Base-by-base conservation (phyloP, 2,113 vertebrate genomes). In the Neodon shergylaensis region DNA sequence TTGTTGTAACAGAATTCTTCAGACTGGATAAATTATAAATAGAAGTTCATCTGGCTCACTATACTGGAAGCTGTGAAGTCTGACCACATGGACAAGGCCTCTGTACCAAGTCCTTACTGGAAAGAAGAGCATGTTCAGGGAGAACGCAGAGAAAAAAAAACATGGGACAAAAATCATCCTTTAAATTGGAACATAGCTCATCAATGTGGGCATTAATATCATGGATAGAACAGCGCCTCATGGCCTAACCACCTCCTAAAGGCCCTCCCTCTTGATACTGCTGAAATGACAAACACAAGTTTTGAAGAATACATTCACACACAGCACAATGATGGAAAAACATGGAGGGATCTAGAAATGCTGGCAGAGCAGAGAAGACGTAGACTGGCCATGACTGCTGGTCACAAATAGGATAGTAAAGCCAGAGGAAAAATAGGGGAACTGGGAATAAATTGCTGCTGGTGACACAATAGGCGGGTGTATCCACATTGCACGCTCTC, bases 401-500 rank as follows among this genome's bases (percentile, higher is more conserved):
- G 47, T 44, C 31, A 79, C 24, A 84, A 5, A n/a, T 13, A 5
- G 42, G 1, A 13, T 16, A 16, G n/a, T 36, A 36, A 14, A 7
- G 3, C 36, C 42, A 39, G 1, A 26, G 22, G n/a, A 3, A 39
- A 66, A 39, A 72, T 36, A 76, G 13, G 1, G 7, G 1, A 81
- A 42, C 72, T 47, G 0, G 16, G 5, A 77, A 26, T 70, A 14
- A 39, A 1, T 61, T 70, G 11, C 1, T 58, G 33, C 7, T 4
- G 52, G 28, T 61, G 21, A 63, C 54, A 58, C 8, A n/a, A n/a
- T 49, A 28, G 36, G 31, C 31, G 2, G 31, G 33, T 61, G 44
- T 9, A 2, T 72, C 31, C 42, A 24, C 3, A 5, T 1, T 5
- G 6, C 1, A 52, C 24, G 44, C 6, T 42, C 5, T 77, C 10